A percentile compares a stretch with the other conserved stretches of the same genome.
Conservation (phyloP, 1,140 invertebrate species). For the Camponotus pennsylvanicus region DNA sequence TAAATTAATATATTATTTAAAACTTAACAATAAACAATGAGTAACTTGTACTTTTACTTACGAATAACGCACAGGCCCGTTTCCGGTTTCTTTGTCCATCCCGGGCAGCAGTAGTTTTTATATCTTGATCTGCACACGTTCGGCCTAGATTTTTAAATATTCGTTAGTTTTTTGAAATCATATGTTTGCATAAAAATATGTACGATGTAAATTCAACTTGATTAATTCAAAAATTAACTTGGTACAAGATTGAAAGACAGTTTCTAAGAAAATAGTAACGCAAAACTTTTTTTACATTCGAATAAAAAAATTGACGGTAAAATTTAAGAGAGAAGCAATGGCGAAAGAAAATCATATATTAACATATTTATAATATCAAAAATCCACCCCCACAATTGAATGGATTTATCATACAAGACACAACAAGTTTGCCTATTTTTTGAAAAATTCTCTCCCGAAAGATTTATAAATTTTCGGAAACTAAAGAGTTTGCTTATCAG, state of each 20-base stretch:
- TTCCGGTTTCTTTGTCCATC: constrained; percentile 91
- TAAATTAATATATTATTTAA: neutral
- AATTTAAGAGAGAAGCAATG: neutral
- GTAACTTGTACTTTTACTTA: constrained; percentile 87
- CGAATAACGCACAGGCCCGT: constrained; percentile 93
- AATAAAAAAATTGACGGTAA: neutral
- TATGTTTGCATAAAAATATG: neutral
- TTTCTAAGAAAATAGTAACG: neutral
- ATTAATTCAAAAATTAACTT: neutral
- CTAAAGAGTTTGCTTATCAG: neutral
- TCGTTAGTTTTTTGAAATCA: neutral
- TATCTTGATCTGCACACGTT: constrained; percentile 92
- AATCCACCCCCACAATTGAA: neutral
- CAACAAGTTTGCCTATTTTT: neutral
- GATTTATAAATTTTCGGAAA: neutral
- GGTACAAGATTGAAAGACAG: neutral
- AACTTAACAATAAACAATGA: neutral
- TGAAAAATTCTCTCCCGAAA: no score
- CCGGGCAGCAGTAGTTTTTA: constrained; percentile 92
- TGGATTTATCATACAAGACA: neutral
- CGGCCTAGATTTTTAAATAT: constrained; percentile 87
- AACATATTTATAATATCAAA: neutral
- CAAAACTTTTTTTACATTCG: neutral
- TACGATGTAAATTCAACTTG: neutral
- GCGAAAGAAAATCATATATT: neutral